Base-by-base conservation (phyloP, 2,113 vertebrate genomes). In the Rhizomys pruinosus region DNA sequence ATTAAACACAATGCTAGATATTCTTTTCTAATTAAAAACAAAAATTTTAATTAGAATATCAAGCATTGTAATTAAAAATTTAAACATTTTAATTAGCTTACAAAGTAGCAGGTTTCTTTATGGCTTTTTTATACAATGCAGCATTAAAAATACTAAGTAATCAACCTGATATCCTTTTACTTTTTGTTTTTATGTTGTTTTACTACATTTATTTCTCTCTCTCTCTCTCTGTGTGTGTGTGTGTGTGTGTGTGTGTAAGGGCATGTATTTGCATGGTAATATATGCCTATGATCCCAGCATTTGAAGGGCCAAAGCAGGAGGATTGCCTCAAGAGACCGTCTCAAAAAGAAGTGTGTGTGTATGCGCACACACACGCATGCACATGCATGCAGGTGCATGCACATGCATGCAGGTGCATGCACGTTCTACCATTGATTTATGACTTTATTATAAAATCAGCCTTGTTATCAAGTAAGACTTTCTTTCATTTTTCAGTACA, bases 361-460 rank as follows among this genome's bases (percentile, higher is more conserved):
- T 16, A 11, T 52, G 47, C 11, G 22, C 57, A 57, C 23, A n/a
- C n/a, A n/a, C n/a, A n/a, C n/a, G n/a, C n/a, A n/a, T n/a, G n/a
- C n/a, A n/a, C n/a, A n/a, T n/a, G n/a, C n/a, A n/a, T n/a, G n/a
- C n/a, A n/a, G n/a, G n/a, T n/a, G n/a, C n/a, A n/a, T n/a, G n/a
- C n/a, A n/a, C n/a, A n/a, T n/a, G n/a, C n/a, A n/a, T n/a, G n/a
- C n/a, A n/a, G n/a, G n/a, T n/a, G n/a, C n/a, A n/a, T n/a, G 22
- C 57, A 57, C 23, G 12, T 25, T 77, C 37, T 82, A 52, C 42
- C 52, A 42, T 34, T 89, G n/a, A 89, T 77, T 79, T 86, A 86
- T 89, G 87, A 82, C 20, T 88, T 82, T 92, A 59, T 84, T 44
- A 85, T 78, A 82, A 93, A 86, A 59, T 89, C 13, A 90, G 55